Evolutionary conservation across 2,888 invertebrate genomes (phyloP), one percentile per base, ranked within the genome.

Genomic region (Phalera bucephala): DNA sequence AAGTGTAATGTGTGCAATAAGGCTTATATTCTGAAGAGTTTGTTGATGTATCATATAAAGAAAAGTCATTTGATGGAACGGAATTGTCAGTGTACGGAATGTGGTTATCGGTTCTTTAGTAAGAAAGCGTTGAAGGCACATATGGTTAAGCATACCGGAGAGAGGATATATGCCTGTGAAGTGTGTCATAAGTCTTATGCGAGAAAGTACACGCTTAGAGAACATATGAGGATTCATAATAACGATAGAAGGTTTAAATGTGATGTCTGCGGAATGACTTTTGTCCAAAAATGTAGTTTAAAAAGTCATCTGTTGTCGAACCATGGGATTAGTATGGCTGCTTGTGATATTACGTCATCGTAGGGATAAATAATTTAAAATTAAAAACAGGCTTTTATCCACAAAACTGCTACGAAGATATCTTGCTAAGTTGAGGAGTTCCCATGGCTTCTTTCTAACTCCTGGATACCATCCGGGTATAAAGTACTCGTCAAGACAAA

Each of bases 91-190:
- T 91, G 91, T 14, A 77, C 80, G 0, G 83, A 90, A 13, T 91
- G 91, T 34, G 91, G 88, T 0, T 85, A 78, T 26, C 66, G 82
- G 30, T 91, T 91, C 35, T 91, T 91, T 46, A 90, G 88, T 35
- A 88, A 87, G n/a, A 91, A 91, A 44, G 87, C 87, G 0, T 65
- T 91, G 0, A 91, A 89, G 33, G 88, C 58, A 0, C 58, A 58
- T 23, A 58, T 58, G 58, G 56, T 58, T 0, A 58, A 58, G 8
- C 58, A 58, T 27, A 59, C 56, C 0, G 58, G 59, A 0, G 87
- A 87, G 14, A 57, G 77, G 1, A 85, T 74, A 9, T 90, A 79
- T 19, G 52, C 67, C 0, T 88, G 88, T 40, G 76, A 72, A 2
- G 60, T 89, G 0, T 88, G 88, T 15, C 66, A 77, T 1, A 90